Evolutionary conservation across 2,797 vertebrate species (phyloP).

Genomic region (Poecilia velifera): DNA sequence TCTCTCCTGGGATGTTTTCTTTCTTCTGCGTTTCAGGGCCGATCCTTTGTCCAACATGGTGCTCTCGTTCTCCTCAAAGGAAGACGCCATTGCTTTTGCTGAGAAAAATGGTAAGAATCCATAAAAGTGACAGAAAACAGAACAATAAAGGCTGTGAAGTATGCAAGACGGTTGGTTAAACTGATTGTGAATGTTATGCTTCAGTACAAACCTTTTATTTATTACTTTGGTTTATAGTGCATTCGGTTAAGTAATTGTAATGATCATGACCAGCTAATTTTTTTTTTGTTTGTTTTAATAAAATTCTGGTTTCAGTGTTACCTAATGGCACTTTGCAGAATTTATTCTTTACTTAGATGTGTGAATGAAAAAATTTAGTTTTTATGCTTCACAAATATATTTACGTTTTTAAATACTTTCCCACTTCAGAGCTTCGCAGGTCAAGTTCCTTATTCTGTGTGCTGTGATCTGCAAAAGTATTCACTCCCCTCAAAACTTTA

Average conservation of each 20-base stretch:
- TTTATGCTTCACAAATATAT: background rate
- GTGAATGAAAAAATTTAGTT: background rate
- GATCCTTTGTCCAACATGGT: constrained; percentile 95
- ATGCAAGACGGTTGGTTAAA: no score
- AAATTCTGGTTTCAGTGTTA: background rate
- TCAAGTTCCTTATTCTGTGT: background rate
- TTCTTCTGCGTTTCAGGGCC: constrained; percentile 77
- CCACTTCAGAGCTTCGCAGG: background rate
- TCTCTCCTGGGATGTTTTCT: background rate
- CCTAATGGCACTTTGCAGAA: background rate
- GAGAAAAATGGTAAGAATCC: constrained; percentile 91
- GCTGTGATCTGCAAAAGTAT: background rate
- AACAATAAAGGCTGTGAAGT: background rate
- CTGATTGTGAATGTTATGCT: background rate
- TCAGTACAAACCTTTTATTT: background rate
- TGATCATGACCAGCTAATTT: background rate
- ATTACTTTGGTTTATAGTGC: background rate
- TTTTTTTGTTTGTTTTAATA: background rate
- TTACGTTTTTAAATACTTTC: background rate
- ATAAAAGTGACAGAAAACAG: background rate
- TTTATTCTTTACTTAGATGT: background rate
- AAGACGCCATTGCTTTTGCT: constrained; percentile 92
- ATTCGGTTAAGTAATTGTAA: background rate
- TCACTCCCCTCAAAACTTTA: background rate
- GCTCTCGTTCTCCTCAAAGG: constrained; percentile 89